Percentiles rank a stretch among this genome's conserved stretches.
phyloP scores from a whole-genome alignment of 2,888 invertebrate species.

The Microctonus aethiopoides region DNA sequence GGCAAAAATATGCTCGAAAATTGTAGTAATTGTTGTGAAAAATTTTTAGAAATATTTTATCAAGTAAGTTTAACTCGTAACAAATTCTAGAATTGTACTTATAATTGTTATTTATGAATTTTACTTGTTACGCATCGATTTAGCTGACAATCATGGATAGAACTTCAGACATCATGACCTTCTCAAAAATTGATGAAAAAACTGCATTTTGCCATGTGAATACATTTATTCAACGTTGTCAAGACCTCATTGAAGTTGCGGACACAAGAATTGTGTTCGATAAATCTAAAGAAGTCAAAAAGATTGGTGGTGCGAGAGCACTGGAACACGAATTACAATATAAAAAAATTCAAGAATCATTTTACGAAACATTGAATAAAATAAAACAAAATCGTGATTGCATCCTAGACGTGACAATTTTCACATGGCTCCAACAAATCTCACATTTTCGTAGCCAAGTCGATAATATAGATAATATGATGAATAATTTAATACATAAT shows the following conservation, averaged over 20 bases:
- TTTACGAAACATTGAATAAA: slow-evolving; percentile 65
- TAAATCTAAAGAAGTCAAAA: slow-evolving; percentile 52
- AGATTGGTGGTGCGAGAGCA: slow-evolving; percentile 64
- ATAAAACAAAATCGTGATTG: slow-evolving; percentile 66
- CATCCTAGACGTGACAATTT: slow-evolving; percentile 66
- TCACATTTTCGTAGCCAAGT: slow-evolving; percentile 58
- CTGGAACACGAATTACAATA: slow-evolving; percentile 56
- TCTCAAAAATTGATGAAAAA: slow-evolving; percentile 66
- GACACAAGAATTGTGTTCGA: slow-evolving; percentile 70
- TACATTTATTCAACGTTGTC: slow-evolving; percentile 70
- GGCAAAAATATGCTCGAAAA: slow-evolving; percentile 66
- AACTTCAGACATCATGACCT: slow-evolving; percentile 17
- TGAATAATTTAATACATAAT: slow-evolving; percentile 69
- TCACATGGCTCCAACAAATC: slow-evolving; percentile 69
- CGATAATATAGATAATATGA: slow-evolving; percentile 70
- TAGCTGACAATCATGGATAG: slow-evolving; percentile 33
- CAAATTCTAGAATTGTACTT: not conserved
- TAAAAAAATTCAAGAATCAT: slow-evolving; percentile 66
- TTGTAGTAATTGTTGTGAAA: slow-evolving; percentile 68
- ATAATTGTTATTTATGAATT: not conserved
- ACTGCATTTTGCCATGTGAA: slow-evolving; percentile 71
- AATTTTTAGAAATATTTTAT: slow-evolving; percentile 68
- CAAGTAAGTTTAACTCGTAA: slow-evolving; percentile 37
- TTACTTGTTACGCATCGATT: not conserved
- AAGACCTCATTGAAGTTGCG: slow-evolving; percentile 71